phyloP scores from a whole-genome alignment of 2,113 vertebrate species.

The Amblyopsis rosae region DNA sequence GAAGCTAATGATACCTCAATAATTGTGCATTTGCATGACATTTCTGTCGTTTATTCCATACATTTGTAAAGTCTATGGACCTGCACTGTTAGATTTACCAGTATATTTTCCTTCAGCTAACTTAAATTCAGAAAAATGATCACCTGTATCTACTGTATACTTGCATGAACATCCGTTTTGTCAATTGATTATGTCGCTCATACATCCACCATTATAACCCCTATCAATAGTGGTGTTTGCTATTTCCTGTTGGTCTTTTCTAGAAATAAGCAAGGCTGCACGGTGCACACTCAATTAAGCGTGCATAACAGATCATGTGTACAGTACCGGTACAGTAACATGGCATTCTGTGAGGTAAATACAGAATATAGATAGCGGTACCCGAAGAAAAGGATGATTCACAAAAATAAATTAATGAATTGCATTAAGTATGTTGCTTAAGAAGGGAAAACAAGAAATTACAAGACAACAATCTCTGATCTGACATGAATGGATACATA shows the following conservation, averaged over 20 bases:
- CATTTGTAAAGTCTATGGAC: slow-evolving; percentile 9
- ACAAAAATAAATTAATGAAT: slow-evolving; percentile 41
- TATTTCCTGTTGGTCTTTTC: slow-evolving; percentile 48
- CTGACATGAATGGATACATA: slow-evolving; percentile 71
- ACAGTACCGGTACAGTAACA: slow-evolving; percentile 32
- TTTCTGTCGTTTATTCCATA: slow-evolving; percentile 28
- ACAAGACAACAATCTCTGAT: slow-evolving; percentile 79
- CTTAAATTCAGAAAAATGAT: slow-evolving; percentile 43
- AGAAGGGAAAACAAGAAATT: slow-evolving; percentile 54
- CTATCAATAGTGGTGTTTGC: slow-evolving; percentile 59
- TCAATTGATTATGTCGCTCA: slow-evolving; percentile 40
- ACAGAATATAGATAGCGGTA: slow-evolving; percentile 63
- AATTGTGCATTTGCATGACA: slow-evolving; percentile 45
- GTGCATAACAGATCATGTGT: slow-evolving; percentile 39
- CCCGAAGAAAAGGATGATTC: slow-evolving; percentile 42
- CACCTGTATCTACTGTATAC: slow-evolving; percentile 29
- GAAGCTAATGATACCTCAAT: slow-evolving; percentile 20
- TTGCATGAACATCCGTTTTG: slow-evolving; percentile 56
- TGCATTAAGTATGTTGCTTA: slow-evolving; percentile 32
- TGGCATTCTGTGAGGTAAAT: slow-evolving; percentile 35
- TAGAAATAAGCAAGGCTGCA: slow-evolving; percentile 52
- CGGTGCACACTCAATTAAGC: slow-evolving; percentile 50
- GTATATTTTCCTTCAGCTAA: background rate
- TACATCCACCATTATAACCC: slow-evolving; percentile 46
- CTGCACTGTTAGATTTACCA: no score